A percentile compares a stretch with the other conserved stretches of the same genome.
phyloP scores from a whole-genome alignment of 1,140 invertebrate species.

The Scaptomyza hsui region DNA sequence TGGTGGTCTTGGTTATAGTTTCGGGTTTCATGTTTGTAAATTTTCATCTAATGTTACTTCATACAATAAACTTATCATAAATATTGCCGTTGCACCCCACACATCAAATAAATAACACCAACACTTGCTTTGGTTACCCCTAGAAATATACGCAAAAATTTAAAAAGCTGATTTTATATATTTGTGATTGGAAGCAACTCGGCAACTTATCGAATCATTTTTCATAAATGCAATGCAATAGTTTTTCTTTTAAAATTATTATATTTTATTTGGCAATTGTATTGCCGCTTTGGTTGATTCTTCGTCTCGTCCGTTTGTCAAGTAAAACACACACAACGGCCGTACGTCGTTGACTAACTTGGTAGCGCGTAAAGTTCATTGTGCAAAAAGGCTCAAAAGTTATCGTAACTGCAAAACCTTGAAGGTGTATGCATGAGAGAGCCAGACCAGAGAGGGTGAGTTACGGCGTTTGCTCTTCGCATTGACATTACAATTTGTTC shows the following conservation, averaged over 20 bases:
- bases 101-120: conserved; percentile 36
- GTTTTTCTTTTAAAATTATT: conserved; percentile 28
- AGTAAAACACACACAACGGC: conserved; percentile 38
- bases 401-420: conserved; percentile 17
- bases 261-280: conserved; percentile 32
- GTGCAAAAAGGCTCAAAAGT: conserved; percentile 25
- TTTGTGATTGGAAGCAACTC: too few species aligned
- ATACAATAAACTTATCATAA: conserved; percentile 72
- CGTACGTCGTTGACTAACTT: conserved; percentile 61
- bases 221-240: conserved; percentile 49
- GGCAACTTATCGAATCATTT: too few species aligned
- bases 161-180: too few species aligned
- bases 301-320: conserved; percentile 49
- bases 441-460: conserved; percentile 28
- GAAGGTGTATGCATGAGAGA: not conserved
- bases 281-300: conserved; percentile 13
- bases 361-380: conserved; percentile 2
- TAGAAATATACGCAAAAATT: conserved; percentile 7
- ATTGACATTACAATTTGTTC: conserved; percentile 49
- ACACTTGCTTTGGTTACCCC: conserved; percentile 18
- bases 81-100: conserved; percentile 36
- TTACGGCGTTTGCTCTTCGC: conserved; percentile 40
- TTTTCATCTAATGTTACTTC: conserved; percentile 59
- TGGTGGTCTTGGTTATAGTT: not conserved
- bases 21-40: conserved; percentile 25